Evolutionary conservation across 1,140 invertebrate species (phyloP).

Genomic region (Orius laevigatus): DNA sequence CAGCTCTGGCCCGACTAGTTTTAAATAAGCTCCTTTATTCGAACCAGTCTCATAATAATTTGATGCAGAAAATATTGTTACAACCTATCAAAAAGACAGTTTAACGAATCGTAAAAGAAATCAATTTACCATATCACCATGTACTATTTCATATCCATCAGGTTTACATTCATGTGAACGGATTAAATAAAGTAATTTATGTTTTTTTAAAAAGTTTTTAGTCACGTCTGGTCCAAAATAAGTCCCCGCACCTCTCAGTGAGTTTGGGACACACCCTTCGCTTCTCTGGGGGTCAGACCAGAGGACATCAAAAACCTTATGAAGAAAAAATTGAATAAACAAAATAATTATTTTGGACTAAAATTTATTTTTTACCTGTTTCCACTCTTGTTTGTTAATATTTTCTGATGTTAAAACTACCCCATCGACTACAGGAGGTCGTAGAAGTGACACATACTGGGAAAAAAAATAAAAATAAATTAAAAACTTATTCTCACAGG

Average conservation of each 20-base stretch:
- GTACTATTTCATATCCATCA: conserved; percentile 73
- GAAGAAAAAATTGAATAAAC: conserved; percentile 1
- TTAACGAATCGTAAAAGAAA: neutral
- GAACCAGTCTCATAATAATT: conserved; percentile 87
- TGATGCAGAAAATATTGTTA: conserved; percentile 86
- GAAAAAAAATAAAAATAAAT: conserved; percentile 13
- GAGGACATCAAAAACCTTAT: conserved; percentile 68
- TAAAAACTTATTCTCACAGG: too few relatives aligned
- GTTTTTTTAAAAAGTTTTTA: conserved; percentile 50
- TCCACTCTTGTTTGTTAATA: conserved; percentile 59
- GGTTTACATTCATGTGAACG: conserved; percentile 85
- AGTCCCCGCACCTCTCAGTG: conserved; percentile 70
- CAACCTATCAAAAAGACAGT: conserved; percentile 37
- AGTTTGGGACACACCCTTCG: conserved; percentile 60
- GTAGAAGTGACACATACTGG: conserved; percentile 63
- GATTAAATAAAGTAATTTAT: conserved; percentile 59
- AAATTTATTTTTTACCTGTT: conserved; percentile 37
- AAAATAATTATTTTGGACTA: neutral
- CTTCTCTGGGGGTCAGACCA: conserved; percentile 77
- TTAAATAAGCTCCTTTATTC: conserved; percentile 80
- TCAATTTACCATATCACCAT: conserved; percentile 52
- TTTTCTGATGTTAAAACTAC: conserved; percentile 38
- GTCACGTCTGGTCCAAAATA: conserved; percentile 86
- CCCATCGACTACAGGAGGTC: conserved; percentile 52
- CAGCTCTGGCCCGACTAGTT: conserved; percentile 51